Conservation (phyloP, 2,797 vertebrate species). For the Falco columbarius region DNA sequence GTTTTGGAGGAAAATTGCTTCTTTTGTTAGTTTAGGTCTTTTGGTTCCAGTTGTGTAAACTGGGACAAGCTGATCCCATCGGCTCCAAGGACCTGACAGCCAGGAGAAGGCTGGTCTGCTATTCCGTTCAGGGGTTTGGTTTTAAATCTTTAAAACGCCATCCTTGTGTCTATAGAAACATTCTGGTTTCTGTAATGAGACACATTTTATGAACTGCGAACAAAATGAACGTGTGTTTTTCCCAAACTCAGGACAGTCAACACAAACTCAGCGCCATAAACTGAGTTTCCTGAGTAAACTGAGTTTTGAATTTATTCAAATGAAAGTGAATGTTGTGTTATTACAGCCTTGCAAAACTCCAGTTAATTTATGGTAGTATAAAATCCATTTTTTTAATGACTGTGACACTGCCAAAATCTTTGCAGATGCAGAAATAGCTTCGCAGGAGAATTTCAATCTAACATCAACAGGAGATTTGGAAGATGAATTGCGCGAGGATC, state of each 20-base stretch:
- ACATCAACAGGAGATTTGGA: conserved; percentile 63
- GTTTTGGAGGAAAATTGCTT: conserved; percentile 36
- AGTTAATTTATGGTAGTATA: conserved; percentile 52
- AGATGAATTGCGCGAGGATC: conserved; percentile 54
- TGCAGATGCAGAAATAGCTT: conserved; percentile 66
- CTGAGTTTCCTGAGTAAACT: neutral
- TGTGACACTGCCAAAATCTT: conserved; percentile 67
- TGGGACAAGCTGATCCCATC: neutral
- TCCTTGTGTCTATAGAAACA: neutral
- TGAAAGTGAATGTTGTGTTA: neutral
- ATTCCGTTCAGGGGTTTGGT: neutral
- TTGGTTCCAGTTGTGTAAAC: conserved; percentile 49
- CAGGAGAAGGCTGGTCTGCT: neutral
- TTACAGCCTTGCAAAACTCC: conserved; percentile 24
- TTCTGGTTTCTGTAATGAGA: neutral
- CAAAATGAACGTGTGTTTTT: neutral
- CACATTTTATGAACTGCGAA: neutral
- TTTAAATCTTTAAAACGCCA: neutral
- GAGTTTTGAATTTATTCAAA: neutral
- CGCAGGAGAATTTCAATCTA: conserved; percentile 60
- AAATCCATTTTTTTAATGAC: conserved; percentile 52
- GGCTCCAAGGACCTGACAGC: neutral
- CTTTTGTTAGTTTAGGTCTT: conserved; percentile 58
- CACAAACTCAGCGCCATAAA: neutral
- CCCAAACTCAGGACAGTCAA: neutral